Conservation (phyloP, 2,113 vertebrate species). For the Anoplopoma fimbria region DNA sequence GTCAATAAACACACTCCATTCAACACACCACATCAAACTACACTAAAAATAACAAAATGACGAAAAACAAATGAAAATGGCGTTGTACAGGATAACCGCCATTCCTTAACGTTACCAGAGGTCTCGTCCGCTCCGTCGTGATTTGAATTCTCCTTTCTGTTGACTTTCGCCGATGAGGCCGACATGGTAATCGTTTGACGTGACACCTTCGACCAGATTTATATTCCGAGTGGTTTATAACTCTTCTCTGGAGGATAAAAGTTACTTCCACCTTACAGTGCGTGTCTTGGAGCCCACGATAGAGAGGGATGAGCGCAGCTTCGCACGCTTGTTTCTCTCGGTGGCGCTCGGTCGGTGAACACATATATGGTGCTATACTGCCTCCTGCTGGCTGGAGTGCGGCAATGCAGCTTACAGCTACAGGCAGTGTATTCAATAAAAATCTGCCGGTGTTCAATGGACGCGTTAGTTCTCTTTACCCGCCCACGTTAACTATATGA, state of each 20-base stretch:
- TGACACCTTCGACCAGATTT: constrained; percentile 22
- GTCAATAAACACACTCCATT: accelerated
- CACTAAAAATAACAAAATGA: constrained; percentile 42
- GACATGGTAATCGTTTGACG: constrained; percentile 85
- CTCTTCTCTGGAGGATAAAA: constrained; percentile 57
- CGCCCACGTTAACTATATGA: neutral
- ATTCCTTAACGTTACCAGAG: constrained; percentile 88
- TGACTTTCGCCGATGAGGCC: constrained; percentile 93
- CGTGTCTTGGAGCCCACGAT: constrained; percentile 53
- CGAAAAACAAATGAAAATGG: constrained; percentile 85
- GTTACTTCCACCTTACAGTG: constrained; percentile 65
- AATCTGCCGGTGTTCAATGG: neutral
- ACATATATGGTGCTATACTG: constrained; percentile 17
- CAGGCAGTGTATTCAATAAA: neutral
- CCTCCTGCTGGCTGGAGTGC: constrained; percentile 50
- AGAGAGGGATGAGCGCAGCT: constrained; percentile 50
- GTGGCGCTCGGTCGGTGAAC: constrained; percentile 34
- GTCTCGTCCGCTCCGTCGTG: constrained; percentile 96
- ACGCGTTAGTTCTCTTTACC: no score
- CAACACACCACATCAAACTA: neutral
- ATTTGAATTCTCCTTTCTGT: constrained; percentile 97
- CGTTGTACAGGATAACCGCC: constrained; percentile 81
- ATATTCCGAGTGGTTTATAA: constrained; percentile 25
- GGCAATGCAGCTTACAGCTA: neutral
- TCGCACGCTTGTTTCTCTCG: constrained; percentile 61